These are phyloP conservation scores for Manduca sexta DNA, from an alignment of 1,140 invertebrate species.

Conservation along the genomic window DNA sequence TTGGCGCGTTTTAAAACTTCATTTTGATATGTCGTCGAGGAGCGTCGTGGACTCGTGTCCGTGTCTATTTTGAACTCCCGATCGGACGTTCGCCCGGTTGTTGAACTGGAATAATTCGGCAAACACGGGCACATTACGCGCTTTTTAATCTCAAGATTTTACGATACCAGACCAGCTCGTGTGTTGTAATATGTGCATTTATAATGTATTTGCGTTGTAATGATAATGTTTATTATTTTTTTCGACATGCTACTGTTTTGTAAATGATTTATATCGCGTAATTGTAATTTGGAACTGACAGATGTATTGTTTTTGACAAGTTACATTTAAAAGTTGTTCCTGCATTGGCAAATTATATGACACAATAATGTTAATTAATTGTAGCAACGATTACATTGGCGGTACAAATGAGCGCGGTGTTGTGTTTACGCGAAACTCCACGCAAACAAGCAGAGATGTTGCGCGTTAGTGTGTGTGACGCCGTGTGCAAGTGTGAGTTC, in stretches of 20 bases:
- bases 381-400: slow-evolving; percentile 46
- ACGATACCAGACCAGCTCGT: slow-evolving; percentile 32
- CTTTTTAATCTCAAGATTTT: slow-evolving; percentile 55
- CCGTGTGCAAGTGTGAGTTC: slow-evolving; percentile 38
- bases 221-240: slow-evolving; percentile 9
- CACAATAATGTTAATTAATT: slow-evolving; percentile 46
- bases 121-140: slow-evolving; percentile 64
- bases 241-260: neutral
- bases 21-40: slow-evolving; percentile 53
- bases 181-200: neutral
- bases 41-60: slow-evolving; percentile 45
- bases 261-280: slow-evolving; percentile 1
- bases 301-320: no score
- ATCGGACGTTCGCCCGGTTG: slow-evolving; percentile 63
- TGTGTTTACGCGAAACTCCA: slow-evolving; percentile 64
- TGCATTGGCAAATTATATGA: slow-evolving; percentile 16
- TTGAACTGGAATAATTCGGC: slow-evolving; percentile 72
- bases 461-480: slow-evolving; percentile 48
- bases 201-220: neutral
- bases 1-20: slow-evolving; percentile 10
- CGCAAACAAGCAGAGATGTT: slow-evolving; percentile 59
- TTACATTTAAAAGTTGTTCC: neutral
- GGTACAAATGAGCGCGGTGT: slow-evolving; percentile 52
- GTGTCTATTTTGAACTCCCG: slow-evolving; percentile 69
- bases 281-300: slow-evolving; percentile 6